Percentiles rank a stretch among this genome's conserved stretches.
These are phyloP conservation scores for Carabus problematicus DNA, from an alignment of 2,888 invertebrate species.

Conservation along the genomic window DNA sequence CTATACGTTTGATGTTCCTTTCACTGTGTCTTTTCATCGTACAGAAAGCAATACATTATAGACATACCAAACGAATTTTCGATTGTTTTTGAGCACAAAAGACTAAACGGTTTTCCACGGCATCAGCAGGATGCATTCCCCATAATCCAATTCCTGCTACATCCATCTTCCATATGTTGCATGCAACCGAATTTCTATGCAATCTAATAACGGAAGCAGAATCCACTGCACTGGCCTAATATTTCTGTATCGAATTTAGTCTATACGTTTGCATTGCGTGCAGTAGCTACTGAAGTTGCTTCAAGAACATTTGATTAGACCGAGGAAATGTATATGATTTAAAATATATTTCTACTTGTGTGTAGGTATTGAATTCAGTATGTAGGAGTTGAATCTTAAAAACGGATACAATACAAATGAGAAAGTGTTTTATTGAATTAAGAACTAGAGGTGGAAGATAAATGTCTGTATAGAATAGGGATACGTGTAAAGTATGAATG, in stretches of 20 bases:
- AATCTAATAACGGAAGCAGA: too few relatives aligned
- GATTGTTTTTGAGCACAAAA: constrained; percentile 27
- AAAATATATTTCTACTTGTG: neutral
- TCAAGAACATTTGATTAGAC: too few relatives aligned
- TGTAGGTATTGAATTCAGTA: neutral
- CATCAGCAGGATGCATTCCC: constrained; percentile 17
- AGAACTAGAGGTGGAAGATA: neutral
- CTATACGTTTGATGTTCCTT: constrained; percentile 15
- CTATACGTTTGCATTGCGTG: too few relatives aligned
- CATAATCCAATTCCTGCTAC: constrained; percentile 21
- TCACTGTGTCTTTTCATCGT: constrained; percentile 4
- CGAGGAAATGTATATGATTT: neutral
- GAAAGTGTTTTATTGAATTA: too few relatives aligned
- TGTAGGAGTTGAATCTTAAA: neutral
- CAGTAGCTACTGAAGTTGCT: too few relatives aligned
- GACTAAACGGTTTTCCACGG: constrained; percentile 21
- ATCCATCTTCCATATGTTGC: neutral
- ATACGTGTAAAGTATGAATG: neutral
- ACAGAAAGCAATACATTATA: constrained; percentile 5
- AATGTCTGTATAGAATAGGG: neutral
- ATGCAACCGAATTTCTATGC: neutral
- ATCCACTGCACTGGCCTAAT: too few relatives aligned
- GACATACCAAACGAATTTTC: neutral
- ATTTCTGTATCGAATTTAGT: too few relatives aligned
- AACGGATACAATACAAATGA: too few relatives aligned